These are phyloP conservation scores for Papilio polyxenes DNA, from an alignment of 1,140 invertebrate genomes.

Conservation along the genomic window DNA sequence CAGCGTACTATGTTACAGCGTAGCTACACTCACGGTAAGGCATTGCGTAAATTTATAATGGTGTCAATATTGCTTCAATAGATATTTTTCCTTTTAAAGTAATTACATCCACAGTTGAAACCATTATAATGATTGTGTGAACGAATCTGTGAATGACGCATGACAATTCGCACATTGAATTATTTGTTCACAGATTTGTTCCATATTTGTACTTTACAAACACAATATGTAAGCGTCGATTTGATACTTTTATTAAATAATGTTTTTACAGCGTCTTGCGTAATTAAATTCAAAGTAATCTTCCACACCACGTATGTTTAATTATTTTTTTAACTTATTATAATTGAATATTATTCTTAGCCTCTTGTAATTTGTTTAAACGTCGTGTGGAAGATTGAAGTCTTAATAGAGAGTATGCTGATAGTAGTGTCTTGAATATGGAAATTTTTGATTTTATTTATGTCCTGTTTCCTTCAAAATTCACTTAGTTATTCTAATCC, in stretches of 20 bases:
- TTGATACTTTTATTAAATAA: conserved; percentile 50
- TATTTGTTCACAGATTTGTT: conserved; percentile 60
- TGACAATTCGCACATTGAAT: conserved; percentile 33
- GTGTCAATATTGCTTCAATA: conserved; percentile 56
- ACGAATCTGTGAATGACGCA: conserved; percentile 52
- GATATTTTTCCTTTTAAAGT: conserved; percentile 31
- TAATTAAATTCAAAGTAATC: conserved; percentile 52
- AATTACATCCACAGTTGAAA: conserved; percentile 38
- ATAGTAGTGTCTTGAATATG: conserved; percentile 48
- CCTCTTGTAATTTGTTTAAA: conserved; percentile 41
- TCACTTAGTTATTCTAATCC: conserved; percentile 57
- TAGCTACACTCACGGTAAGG: conserved; percentile 54
- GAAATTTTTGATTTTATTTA: conserved; percentile 45
- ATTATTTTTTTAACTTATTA: background rate
- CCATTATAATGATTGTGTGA: conserved; percentile 47
- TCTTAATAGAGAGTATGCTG: conserved; percentile 69
- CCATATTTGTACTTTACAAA: conserved; percentile 48
- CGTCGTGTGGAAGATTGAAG: conserved; percentile 63
- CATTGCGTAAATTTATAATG: conserved; percentile 61
- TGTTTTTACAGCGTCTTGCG: conserved; percentile 65
- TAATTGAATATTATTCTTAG: background rate
- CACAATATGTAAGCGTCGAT: conserved; percentile 57
- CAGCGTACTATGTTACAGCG: conserved; percentile 72
- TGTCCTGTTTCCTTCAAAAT: conserved; percentile 69
- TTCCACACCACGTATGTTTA: conserved; percentile 50